Evolutionary conservation across 1,140 invertebrate species (phyloP).

Genomic region (Sesamia nonagrioides): DNA sequence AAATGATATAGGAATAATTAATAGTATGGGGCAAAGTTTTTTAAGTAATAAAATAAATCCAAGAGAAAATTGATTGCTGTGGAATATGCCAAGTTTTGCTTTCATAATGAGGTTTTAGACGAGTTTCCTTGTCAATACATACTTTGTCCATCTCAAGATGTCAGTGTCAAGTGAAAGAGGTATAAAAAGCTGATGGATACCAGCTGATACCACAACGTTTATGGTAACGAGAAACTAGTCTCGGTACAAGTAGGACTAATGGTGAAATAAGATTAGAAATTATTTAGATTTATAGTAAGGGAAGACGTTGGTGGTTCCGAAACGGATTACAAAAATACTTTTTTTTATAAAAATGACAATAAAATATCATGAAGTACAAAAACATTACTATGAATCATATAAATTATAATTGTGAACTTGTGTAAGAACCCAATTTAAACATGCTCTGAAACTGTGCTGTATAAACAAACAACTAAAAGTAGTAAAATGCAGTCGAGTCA

Average conservation of each 20-base stretch:
- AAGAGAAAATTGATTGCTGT: conserved; percentile 9
- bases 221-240: neutral
- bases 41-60: too few species aligned
- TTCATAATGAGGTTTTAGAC: conserved; percentile 29
- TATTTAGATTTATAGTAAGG: neutral
- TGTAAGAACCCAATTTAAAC: neutral
- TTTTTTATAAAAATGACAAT: neutral
- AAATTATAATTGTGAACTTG: neutral
- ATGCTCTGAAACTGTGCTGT: neutral
- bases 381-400: too few species aligned
- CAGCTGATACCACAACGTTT: neutral
- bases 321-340: neutral
- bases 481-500: conserved; percentile 22
- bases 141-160: conserved; percentile 21
- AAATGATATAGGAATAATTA: too few species aligned
- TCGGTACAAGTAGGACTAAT: neutral
- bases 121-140: conserved; percentile 38
- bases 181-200: conserved; percentile 25
- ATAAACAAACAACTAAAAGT: conserved; percentile 34
- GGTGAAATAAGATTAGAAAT: neutral
- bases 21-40: too few species aligned
- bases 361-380: neutral
- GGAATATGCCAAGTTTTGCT: conserved; percentile 22
- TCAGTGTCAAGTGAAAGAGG: conserved; percentile 36
- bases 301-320: neutral